These are phyloP conservation scores for Drosophila orena DNA, from an alignment of 1,140 invertebrate species.

Conservation along the genomic window DNA sequence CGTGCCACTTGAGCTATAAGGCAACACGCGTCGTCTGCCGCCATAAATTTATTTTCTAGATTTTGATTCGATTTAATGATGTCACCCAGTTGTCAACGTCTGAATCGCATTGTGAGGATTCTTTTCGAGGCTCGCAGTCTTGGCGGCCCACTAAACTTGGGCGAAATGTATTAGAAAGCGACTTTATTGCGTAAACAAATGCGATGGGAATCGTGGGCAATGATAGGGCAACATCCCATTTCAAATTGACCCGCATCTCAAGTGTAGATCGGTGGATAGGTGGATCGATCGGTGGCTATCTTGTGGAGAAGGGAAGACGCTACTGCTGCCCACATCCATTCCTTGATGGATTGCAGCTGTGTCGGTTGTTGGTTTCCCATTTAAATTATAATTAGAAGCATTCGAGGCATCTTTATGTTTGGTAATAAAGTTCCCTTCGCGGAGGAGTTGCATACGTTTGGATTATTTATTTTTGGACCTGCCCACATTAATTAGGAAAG, in stretches of 20 bases:
- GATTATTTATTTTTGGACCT: slow-evolving; percentile 48
- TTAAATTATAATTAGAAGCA: slow-evolving; percentile 74
- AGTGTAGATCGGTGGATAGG: slow-evolving; percentile 16
- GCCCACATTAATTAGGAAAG: slow-evolving; percentile 65
- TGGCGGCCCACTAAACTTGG: slow-evolving; percentile 56
- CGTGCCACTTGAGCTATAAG: slow-evolving; percentile 41
- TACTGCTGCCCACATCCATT: slow-evolving; percentile 20
- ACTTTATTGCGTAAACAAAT: slow-evolving; percentile 33
- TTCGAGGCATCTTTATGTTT: slow-evolving; percentile 49
- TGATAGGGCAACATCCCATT: slow-evolving; percentile 35
- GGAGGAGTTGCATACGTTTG: slow-evolving; percentile 51
- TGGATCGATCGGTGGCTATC: slow-evolving; percentile 31
- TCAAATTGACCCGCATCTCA: slow-evolving; percentile 70
- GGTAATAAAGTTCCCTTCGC: slow-evolving; percentile 51
- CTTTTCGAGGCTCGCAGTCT: slow-evolving; percentile 13
- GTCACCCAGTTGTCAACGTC: slow-evolving; percentile 59
- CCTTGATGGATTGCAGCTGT: slow-evolving; percentile 79
- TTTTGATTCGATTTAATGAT: slow-evolving; percentile 67
- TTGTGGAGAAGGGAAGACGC: slow-evolving; percentile 1
- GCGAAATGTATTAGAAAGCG: slow-evolving; percentile 22
- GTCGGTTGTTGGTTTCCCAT: slow-evolving; percentile 32
- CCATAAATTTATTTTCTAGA: slow-evolving; percentile 60
- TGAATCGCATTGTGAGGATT: slow-evolving; percentile 53
- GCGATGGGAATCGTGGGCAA: slow-evolving; percentile 1
- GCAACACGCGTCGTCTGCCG: slow-evolving; percentile 45